Evolutionary conservation across 2,888 invertebrate species (phyloP).

Genomic region (Gymnoscelis rufifasciata): DNA sequence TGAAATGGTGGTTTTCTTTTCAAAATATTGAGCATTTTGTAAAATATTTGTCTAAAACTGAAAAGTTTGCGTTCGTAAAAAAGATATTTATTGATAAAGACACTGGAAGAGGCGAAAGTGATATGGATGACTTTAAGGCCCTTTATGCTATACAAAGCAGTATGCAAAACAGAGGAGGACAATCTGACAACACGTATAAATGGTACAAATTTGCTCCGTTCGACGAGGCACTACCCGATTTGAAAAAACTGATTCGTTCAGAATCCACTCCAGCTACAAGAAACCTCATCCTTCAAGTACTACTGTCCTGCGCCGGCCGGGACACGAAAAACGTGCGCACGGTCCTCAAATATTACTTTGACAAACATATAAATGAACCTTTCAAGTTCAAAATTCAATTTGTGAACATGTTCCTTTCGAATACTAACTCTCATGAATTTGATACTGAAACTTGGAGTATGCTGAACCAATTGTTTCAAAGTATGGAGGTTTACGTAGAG

Average conservation of each 20-base stretch:
- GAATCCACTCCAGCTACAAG: constrained; percentile 48
- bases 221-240: constrained; percentile 42
- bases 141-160: too few species aligned
- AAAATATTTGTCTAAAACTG: constrained; percentile 42
- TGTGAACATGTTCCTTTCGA: constrained; percentile 41
- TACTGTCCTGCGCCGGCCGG: constrained; percentile 41
- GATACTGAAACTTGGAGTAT: constrained; percentile 48
- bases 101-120: not conserved
- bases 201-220: constrained; percentile 57
- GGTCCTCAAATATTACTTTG: constrained; percentile 47
- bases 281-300: constrained; percentile 42
- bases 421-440: constrained; percentile 38
- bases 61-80: constrained; percentile 49
- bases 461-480: constrained; percentile 53
- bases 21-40: constrained; percentile 47
- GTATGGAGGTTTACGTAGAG: constrained; percentile 57
- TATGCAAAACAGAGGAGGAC: not conserved
- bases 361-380: constrained; percentile 59
- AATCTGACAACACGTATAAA: constrained; percentile 31
- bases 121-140: too few species aligned
- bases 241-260: constrained; percentile 46
- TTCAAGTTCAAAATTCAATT: constrained; percentile 53
- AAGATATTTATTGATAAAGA: constrained; percentile 44
- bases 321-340: constrained; percentile 40
- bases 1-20: constrained; percentile 32